Percentiles rank a stretch among this genome's conserved stretches.
Conservation (phyloP, 2,888 invertebrate species). For the Micropterix aruncella region DNA sequence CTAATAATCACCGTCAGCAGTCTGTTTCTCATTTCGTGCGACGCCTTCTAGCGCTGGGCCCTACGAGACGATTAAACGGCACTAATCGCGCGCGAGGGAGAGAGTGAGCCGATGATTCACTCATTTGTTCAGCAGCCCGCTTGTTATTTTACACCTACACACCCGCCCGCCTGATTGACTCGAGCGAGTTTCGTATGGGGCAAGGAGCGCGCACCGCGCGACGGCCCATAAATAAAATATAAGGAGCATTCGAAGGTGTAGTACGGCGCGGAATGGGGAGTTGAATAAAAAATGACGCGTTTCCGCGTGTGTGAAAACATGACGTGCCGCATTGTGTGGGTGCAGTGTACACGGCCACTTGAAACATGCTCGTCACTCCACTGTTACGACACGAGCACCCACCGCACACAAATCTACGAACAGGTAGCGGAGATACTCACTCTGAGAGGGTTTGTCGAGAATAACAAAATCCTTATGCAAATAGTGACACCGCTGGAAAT, state of each 20-base stretch:
- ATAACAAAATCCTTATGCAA: too few species aligned
- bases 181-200: neutral
- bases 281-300: neutral
- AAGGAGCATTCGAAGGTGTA: neutral
- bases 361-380: neutral
- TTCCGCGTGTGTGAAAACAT: neutral
- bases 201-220: neutral
- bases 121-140: neutral
- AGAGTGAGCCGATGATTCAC: neutral
- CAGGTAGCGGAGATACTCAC: too few species aligned
- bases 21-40: too few species aligned
- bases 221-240: neutral
- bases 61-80: too few species aligned
- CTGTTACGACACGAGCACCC: neutral
- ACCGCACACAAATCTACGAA: too few species aligned
- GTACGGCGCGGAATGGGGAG: neutral
- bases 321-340: neutral
- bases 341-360: neutral
- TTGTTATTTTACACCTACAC: neutral
- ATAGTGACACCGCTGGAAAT: too few species aligned
- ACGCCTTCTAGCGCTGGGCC: too few species aligned
- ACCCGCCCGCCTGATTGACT: neutral
- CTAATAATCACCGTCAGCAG: too few species aligned
- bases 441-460: too few species aligned
- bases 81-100: too few species aligned